Evolutionary conservation across 2,888 invertebrate genomes (phyloP).

Genomic region (Chloroclystis v-ata): DNA sequence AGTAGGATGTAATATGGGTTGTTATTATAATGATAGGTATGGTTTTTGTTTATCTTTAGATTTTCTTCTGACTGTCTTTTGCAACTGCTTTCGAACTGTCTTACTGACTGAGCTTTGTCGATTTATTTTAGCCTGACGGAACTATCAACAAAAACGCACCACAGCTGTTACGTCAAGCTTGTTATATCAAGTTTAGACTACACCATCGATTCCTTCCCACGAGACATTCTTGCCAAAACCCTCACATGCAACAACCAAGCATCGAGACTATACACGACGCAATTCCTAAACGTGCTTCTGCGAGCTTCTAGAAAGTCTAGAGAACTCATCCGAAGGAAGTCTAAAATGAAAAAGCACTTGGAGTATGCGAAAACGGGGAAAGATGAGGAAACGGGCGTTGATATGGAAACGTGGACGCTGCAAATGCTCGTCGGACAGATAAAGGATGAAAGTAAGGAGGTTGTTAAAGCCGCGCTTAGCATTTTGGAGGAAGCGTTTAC

Average conservation of each 20-base stretch:
- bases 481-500: conserved; percentile 96
- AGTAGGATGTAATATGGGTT: too few species aligned
- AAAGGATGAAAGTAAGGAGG: conserved; percentile 88
- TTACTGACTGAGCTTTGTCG: not conserved
- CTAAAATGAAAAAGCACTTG: conserved; percentile 60
- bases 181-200: conserved; percentile 96
- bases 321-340: conserved; percentile 63
- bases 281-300: conserved; percentile 91
- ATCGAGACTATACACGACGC: conserved; percentile 89
- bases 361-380: conserved; percentile 49
- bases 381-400: conserved; percentile 61
- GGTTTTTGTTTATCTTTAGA: too few species aligned
- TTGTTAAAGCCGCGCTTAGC: conserved; percentile 88
- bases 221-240: conserved; percentile 80
- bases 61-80: too few species aligned
- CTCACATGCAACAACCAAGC: conserved; percentile 77
- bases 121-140: conserved; percentile 81
- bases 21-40: too few species aligned
- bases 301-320: conserved; percentile 80
- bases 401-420: conserved; percentile 92
- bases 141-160: conserved; percentile 88
- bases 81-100: too few species aligned
- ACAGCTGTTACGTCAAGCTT: conserved; percentile 95
- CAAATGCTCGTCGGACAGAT: conserved; percentile 90
- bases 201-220: conserved; percentile 83